Base-by-base conservation (phyloP, 2,888 invertebrate genomes). In the Theretra japonica region DNA sequence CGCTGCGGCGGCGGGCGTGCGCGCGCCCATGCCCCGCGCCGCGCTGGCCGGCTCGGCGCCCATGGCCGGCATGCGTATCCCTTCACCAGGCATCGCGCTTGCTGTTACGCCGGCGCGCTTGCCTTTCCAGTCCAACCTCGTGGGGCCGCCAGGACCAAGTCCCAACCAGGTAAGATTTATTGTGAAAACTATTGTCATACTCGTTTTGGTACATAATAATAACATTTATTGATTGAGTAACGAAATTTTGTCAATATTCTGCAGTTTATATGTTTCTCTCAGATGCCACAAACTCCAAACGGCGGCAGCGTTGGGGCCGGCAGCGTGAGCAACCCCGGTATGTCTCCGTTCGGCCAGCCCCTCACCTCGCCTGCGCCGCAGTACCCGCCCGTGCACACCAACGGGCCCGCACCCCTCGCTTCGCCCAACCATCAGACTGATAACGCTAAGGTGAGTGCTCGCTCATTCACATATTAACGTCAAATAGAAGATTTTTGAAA, bases 91-190 rank as follows among this genome's bases (percentile, higher is more conserved):
- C 70, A 95, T 96, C 91, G 84, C 86, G 71, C 91, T 91, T 4
- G 80, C 85, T 68, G 88, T 92, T 88, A 86, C 91, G 75, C 80
- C 90, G 88, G 77, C 93, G 82, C 84, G 95, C 87, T 85, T 92
- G 89, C 83, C 94, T 74, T 94, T 94, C 82, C 96, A 95, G 79
- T 94, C 95, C 69, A 96, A 95, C 81, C 95, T 97, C 58, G 97
- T 97, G 15, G 96, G 97, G 2, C 96, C 97, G 57, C 96, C 97
- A 0, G 97, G 97, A 7, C 97, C 97, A 6, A 97, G 97, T 88
- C 97, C 97, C 7, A 97, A 96, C 71, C 95, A 96, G 78, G 90
- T 89, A 1, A 17, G 53, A n/a, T 5, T 19, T 1, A 50, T 4
- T 53, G 2, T 53, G 3, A 28, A 28, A 28, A 5, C 28, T 4